phyloP scores from a whole-genome alignment of 2,888 invertebrate genomes.

The Plusia festucae region DNA sequence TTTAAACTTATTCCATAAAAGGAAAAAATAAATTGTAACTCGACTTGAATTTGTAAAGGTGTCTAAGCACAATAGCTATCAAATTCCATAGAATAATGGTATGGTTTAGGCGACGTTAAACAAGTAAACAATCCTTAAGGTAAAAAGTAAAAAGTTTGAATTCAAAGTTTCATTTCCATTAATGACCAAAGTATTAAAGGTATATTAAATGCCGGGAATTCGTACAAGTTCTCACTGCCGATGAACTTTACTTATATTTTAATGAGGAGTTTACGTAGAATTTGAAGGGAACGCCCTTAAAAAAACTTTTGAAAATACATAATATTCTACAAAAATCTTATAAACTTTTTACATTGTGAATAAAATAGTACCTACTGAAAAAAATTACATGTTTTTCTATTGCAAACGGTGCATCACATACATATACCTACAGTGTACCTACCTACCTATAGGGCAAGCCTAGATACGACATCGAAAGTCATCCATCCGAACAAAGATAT shows the following conservation, averaged over 20 bases:
- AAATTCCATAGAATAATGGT: background rate
- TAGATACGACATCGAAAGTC: constrained; percentile 44
- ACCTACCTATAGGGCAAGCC: constrained; percentile 38
- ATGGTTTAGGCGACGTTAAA: background rate
- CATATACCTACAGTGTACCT: background rate
- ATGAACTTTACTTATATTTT: constrained; percentile 14
- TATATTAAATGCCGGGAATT: constrained; percentile 18
- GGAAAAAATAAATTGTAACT: too few relatives aligned
- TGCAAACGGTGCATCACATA: background rate
- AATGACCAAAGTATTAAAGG: constrained; percentile 49
- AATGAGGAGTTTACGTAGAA: background rate
- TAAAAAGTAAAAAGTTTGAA: constrained; percentile 38
- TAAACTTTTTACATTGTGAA: background rate
- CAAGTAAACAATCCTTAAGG: background rate
- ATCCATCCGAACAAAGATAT: constrained; percentile 59
- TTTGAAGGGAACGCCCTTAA: background rate
- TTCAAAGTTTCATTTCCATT: constrained; percentile 49
- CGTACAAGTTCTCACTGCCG: constrained; percentile 9
- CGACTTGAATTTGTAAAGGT: too few relatives aligned
- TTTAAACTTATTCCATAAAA: too few relatives aligned
- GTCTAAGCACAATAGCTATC: background rate
- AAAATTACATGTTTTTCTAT: background rate
- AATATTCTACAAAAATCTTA: background rate
- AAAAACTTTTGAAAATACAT: background rate
- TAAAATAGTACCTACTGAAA: background rate